Evolutionary conservation across 2,888 invertebrate species (phyloP).

Genomic region (Polylopha cassiicola): DNA sequence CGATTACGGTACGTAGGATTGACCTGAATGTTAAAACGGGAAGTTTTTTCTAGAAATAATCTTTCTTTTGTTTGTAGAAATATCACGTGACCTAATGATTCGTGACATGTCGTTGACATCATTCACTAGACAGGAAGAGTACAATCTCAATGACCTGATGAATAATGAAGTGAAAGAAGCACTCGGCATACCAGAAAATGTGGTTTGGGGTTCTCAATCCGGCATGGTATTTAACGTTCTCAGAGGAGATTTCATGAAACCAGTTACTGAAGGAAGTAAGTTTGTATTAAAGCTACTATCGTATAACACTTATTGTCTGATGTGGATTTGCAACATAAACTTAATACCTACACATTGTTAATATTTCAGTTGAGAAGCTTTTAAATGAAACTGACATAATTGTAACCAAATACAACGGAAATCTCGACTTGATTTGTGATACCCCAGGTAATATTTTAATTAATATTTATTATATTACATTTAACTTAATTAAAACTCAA

Average conservation of each 20-base stretch:
- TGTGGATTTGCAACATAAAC: no score
- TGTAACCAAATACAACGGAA: slow-evolving; percentile 85
- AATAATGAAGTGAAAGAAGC: slow-evolving; percentile 81
- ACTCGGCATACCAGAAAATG: slow-evolving; percentile 79
- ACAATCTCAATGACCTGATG: slow-evolving; percentile 79
- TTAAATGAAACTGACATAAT: slow-evolving; percentile 82
- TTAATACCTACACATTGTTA: slow-evolving; percentile 5
- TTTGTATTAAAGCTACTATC: slow-evolving; percentile 17
- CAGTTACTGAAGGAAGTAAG: slow-evolving; percentile 79
- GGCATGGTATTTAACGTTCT: slow-evolving; percentile 77
- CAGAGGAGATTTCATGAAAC: slow-evolving; percentile 86
- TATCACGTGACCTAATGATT: slow-evolving; percentile 52
- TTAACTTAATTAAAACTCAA: no score
- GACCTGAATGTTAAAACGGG: not conserved
- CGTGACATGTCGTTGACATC: slow-evolving; percentile 39
- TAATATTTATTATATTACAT: slow-evolving; percentile 1
- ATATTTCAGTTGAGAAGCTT: slow-evolving; percentile 79
- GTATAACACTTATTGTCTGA: no score
- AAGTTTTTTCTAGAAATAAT: slow-evolving; percentile 2
- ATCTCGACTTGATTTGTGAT: slow-evolving; percentile 90
- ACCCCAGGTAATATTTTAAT: slow-evolving; percentile 80
- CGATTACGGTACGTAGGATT: slow-evolving; percentile 35
- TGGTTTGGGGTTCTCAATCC: slow-evolving; percentile 82
- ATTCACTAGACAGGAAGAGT: slow-evolving; percentile 34
- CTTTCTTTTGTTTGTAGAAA: slow-evolving; percentile 39